Percentiles rank a stretch among this genome's conserved stretches.
Conservation (phyloP, 2,888 invertebrate genomes). For the Piscicola geometra region DNA sequence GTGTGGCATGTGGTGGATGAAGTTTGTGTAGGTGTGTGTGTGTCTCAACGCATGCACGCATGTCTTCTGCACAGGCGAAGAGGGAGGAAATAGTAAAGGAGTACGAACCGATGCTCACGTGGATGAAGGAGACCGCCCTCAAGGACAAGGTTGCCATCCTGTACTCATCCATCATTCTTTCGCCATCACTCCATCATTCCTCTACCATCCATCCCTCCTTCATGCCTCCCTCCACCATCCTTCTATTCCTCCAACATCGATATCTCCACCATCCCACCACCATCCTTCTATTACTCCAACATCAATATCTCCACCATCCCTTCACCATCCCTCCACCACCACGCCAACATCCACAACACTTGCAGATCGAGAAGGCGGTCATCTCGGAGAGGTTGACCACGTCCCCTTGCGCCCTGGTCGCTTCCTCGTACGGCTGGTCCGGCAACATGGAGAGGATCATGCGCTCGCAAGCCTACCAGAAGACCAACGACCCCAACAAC, state of each 20-base stretch:
- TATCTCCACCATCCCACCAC: background rate
- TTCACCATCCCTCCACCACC: background rate
- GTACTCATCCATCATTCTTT: background rate
- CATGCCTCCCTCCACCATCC: background rate
- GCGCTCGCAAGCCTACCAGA: constrained; percentile 83
- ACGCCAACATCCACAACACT: background rate
- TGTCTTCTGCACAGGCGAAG: too few species aligned
- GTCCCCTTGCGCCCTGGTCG: constrained; percentile 92
- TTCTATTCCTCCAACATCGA: background rate
- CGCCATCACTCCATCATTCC: background rate
- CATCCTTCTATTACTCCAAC: background rate
- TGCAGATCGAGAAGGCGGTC: constrained; percentile 68
- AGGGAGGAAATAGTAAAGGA: constrained; percentile 69
- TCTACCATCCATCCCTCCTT: background rate
- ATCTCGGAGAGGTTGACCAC: constrained; percentile 81
- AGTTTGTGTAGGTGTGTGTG: too few species aligned
- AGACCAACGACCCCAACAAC: constrained; percentile 69
- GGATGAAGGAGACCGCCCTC: constrained; percentile 77
- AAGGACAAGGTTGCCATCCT: constrained; percentile 65
- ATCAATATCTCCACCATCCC: background rate
- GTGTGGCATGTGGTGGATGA: too few species aligned
- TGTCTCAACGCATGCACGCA: too few species aligned
- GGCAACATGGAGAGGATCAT: constrained; percentile 98
- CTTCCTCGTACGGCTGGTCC: constrained; percentile 95
- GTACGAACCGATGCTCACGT: constrained; percentile 82